Base-by-base conservation (phyloP, 2,888 invertebrate genomes). In the Ephialtes manifestator region DNA sequence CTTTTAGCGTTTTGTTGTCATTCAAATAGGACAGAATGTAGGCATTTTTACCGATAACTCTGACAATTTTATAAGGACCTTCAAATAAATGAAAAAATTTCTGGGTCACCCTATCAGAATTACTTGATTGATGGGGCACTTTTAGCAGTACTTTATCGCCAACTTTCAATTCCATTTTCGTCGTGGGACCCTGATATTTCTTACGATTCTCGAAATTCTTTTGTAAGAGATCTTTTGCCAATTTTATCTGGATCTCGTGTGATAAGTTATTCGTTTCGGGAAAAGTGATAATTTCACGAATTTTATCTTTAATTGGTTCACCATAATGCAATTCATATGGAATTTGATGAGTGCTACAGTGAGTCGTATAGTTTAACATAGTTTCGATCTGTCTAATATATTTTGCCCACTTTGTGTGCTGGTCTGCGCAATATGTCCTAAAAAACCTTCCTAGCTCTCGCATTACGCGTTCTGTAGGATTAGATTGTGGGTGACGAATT, bases 401-500 rank as follows among this genome's bases (percentile, higher is more conserved):
- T 71, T 77, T 77, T 13, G 74, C 79, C 86, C 77, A 84, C n/a
- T 70, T 71, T 0, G 86, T 81, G 51, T 86, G 84, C 65, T 81
- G 81, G 1, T 75, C 65, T 13, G 78, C 55, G 35, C 84, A 84
- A 35, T 68, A 85, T 1, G 81, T 80, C 18, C 86, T 10, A 53
- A 84, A 85, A 10, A 86, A 55, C 51, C 81, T n/a, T 2, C 83
- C 83, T 31, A 86, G 20, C 18, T 86, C 83, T 15, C 85, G 46
- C 86, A 86, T 86, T 1, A 85, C 55, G 0, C 85, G 74, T 35
- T 86, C 83, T 2, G 81, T 74, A 3, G 81, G 83, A 60, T 87
- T 87, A 1, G 80, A 75, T 24, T 87, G 85, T 4, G 87, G 85
- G 35, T 87, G 83, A 7, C 87, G 55, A 28, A 87, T 85, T 0